Conservation (phyloP, 1,140 invertebrate genomes). For the Brachionus calyciflorus region DNA sequence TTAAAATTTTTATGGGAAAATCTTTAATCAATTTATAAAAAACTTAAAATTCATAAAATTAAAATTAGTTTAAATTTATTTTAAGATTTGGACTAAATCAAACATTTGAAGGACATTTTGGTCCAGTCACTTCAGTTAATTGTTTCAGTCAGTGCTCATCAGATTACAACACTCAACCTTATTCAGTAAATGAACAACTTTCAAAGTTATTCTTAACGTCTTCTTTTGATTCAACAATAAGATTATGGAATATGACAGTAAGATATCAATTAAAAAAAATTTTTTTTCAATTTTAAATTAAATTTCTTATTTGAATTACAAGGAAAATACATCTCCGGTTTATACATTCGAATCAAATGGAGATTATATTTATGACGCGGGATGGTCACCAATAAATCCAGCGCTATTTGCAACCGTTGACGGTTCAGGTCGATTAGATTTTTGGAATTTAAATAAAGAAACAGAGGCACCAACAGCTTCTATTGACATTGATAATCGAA, state of each 20-base stretch:
- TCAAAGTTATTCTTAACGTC: constrained; percentile 72
- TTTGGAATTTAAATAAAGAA: constrained; percentile 95
- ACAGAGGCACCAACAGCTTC: constrained; percentile 83
- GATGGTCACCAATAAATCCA: constrained; percentile 96
- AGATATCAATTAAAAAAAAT: constrained; percentile 35
- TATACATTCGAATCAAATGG: constrained; percentile 96
- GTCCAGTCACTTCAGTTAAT: constrained; percentile 16
- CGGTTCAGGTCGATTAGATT: constrained; percentile 81
- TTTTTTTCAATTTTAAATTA: constrained; percentile 15
- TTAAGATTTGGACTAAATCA: not conserved
- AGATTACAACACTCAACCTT: not conserved
- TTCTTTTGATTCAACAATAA: constrained; percentile 97
- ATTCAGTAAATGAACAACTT: not conserved
- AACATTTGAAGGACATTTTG: constrained; percentile 27
- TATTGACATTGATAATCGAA: constrained; percentile 69
- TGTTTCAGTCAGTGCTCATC: constrained; percentile 4
- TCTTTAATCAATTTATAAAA: too few relatives aligned
- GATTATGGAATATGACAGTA: constrained; percentile 92
- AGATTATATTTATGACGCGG: constrained; percentile 93
- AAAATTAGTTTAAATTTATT: not conserved
- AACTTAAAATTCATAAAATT: too few relatives aligned
- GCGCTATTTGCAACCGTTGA: constrained; percentile 93
- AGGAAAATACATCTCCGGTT: constrained; percentile 79
- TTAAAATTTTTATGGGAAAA: too few relatives aligned
- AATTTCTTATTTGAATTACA: not conserved